Percentiles rank a stretch among this genome's conserved stretches.
Evolutionary conservation across 2,797 vertebrate species (phyloP).

Genomic region (Danio choprae): DNA sequence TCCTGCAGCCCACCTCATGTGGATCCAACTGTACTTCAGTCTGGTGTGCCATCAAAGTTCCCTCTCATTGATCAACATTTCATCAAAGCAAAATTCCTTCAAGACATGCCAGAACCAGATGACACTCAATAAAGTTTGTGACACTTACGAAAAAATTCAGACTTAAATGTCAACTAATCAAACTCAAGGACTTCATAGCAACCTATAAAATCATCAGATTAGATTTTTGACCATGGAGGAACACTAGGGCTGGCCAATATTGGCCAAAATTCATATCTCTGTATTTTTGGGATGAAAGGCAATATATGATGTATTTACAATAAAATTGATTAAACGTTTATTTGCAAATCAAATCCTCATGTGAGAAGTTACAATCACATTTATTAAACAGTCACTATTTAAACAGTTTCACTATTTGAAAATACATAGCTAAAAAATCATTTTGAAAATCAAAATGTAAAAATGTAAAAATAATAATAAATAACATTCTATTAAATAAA

Average conservation of each 20-base stretch:
- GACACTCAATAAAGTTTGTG: slow-evolving; percentile 33
- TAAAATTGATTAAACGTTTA: too few relatives aligned
- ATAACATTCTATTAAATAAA: too few relatives aligned
- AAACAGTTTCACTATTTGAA: too few relatives aligned
- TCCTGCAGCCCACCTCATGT: slow-evolving; percentile 48
- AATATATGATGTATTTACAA: too few relatives aligned
- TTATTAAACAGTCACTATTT: too few relatives aligned
- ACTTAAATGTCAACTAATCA: slow-evolving; percentile 27
- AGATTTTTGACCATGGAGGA: background rate
- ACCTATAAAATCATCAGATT: slow-evolving; percentile 2
- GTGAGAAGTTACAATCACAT: too few relatives aligned
- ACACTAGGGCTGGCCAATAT: background rate
- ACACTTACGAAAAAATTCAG: slow-evolving; percentile 25
- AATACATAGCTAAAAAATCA: too few relatives aligned
- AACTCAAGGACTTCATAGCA: background rate
- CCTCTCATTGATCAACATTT: slow-evolving; percentile 49
- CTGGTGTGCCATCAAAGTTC: slow-evolving; percentile 51
- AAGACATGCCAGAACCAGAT: slow-evolving; percentile 39
- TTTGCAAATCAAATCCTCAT: too few relatives aligned
- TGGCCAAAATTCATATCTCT: too few relatives aligned
- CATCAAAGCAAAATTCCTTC: slow-evolving; percentile 56
- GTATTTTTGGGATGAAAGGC: too few relatives aligned
- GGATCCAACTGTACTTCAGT: slow-evolving; percentile 38
- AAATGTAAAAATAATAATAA: too few relatives aligned
- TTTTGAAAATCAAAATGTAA: too few relatives aligned